Base-by-base conservation (phyloP, 2,113 vertebrate genomes). In the Poeciliopsis prolifica region DNA sequence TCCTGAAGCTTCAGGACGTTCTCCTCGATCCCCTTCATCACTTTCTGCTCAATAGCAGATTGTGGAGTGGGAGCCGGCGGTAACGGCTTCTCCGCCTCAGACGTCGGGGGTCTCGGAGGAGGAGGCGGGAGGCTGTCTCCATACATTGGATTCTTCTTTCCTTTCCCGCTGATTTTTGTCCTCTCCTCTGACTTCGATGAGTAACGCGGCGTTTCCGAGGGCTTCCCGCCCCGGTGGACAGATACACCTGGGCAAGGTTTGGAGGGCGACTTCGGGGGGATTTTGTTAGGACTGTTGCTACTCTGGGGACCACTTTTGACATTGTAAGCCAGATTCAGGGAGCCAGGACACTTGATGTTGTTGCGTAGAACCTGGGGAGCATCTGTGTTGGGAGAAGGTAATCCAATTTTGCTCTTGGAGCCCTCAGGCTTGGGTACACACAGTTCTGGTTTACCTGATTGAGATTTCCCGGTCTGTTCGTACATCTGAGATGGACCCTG, bases 1-100 rank as follows among this genome's bases (percentile, higher is more conserved):
- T 96, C 96, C 88, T 97, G 96, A 24, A 96, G 95, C 75, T 97
- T 94, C 72, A 98, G 91, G 91, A 98, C 90, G 1, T 98, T 98
- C 90, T 98, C 97, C 92, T 98, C 96, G 0, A 99, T 99, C 80
- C 97, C 97, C 72, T 97, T 98, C 97, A 99, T 99, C 78, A 99
- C 97, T 87, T 98, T 98, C 91, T 98, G 97, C 91, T 99, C 97
- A 1, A 98, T 98, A 87, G 96, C 96, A 0, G 97, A 97, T 10
- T 96, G 96, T 0, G 79, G 91, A 48, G 13, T 90, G 11, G 93
- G 83, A 2, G 30, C 89, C 0, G 93, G 90, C 40, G 61, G 83
- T 7, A 19, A 0, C 0, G 82, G 75, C 68, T 92, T 91, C 85
- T 91, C 93, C 64, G 62, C 90, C 54, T 91, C 90, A 0, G 86